Evolutionary conservation across 2,113 vertebrate species (phyloP).

Genomic region (Caretta caretta): DNA sequence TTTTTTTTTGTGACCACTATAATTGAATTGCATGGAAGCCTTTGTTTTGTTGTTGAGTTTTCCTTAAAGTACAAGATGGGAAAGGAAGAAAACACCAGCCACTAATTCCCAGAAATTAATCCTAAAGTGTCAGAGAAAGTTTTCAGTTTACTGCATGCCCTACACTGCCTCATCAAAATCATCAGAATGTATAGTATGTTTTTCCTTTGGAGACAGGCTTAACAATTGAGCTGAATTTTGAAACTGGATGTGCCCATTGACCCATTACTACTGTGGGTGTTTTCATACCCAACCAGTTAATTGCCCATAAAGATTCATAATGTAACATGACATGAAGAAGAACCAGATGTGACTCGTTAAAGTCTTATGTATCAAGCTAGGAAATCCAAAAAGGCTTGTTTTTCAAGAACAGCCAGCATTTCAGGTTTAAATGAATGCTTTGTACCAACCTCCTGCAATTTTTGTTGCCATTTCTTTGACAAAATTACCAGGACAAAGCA

Average conservation of each 20-base stretch:
- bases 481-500: background rate
- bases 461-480: background rate
- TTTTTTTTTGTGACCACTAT: background rate
- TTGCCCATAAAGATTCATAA: constrained; percentile 70
- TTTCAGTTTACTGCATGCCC: background rate
- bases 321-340: constrained; percentile 63
- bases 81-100: background rate
- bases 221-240: constrained; percentile 30
- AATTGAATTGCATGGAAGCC: background rate
- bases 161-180: background rate
- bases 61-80: background rate
- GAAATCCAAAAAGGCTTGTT: constrained; percentile 43
- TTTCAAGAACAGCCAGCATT: constrained; percentile 21
- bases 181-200: background rate
- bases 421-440: constrained; percentile 26
- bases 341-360: constrained; percentile 71
- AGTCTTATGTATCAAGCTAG: constrained; percentile 29
- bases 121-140: background rate
- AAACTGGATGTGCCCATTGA: constrained; percentile 47
- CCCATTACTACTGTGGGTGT: constrained; percentile 63
- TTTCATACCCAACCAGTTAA: constrained; percentile 74
- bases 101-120: background rate
- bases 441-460: background rate
- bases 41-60: background rate
- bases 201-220: constrained; percentile 34